Evolutionary conservation across 2,797 vertebrate species (phyloP).

Genomic region (Calcarius lapponicus): DNA sequence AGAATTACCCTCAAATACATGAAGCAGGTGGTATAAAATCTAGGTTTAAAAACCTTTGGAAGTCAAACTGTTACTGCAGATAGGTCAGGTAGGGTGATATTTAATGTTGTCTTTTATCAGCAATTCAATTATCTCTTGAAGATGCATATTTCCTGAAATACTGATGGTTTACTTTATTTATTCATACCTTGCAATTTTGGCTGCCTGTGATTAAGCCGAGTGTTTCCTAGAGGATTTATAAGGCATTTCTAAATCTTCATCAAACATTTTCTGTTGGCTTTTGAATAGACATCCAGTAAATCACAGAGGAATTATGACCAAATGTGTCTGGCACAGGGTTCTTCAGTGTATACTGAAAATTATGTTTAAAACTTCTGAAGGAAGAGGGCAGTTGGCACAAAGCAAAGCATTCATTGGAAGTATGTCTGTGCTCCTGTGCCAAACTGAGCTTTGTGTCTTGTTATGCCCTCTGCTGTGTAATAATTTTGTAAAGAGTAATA

Average conservation of each 20-base stretch:
- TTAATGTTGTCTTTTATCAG: neutral
- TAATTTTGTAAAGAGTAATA: neutral
- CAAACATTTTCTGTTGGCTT: conserved; percentile 7
- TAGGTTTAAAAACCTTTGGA: neutral
- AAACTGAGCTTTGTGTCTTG: neutral
- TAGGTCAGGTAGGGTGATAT: neutral
- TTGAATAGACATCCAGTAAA: neutral
- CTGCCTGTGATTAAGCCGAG: neutral
- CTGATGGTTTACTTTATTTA: conserved; percentile 11
- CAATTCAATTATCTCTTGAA: neutral
- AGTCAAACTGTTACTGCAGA: neutral
- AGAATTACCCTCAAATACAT: neutral
- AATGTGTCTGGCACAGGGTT: neutral
- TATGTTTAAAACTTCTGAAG: neutral
- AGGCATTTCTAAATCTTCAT: neutral
- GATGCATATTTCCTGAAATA: conserved; percentile 2
- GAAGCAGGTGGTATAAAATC: neutral
- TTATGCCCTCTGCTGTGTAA: neutral
- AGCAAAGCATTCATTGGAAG: neutral
- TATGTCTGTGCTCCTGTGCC: neutral
- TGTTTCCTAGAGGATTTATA: conserved; percentile 10
- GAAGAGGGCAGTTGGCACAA: neutral
- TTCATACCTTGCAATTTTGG: conserved; percentile 10
- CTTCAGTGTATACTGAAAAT: neutral
- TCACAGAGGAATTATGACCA: neutral